phyloP scores from a whole-genome alignment of 2,797 vertebrate species.

The Clarias fuscus region DNA sequence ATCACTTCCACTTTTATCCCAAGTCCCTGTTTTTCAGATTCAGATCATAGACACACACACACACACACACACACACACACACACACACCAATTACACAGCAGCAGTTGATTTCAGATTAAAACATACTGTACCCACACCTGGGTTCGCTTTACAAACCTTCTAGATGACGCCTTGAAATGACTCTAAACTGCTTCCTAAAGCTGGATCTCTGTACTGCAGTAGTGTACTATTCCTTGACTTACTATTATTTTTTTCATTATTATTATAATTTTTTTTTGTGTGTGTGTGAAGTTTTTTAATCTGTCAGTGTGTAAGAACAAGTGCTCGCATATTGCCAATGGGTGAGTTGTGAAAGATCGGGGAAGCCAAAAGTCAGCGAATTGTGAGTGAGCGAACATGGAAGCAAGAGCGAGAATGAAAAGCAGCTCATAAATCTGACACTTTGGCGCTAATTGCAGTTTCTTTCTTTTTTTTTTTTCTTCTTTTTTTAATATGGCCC shows the following conservation, averaged over 20 bases:
- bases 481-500: slow-evolving; percentile 61
- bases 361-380: slow-evolving; percentile 84
- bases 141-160: slow-evolving; percentile 51
- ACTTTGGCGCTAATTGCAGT: slow-evolving; percentile 72
- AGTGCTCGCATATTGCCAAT: slow-evolving; percentile 90
- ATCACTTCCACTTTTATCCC: not conserved
- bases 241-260: not conserved
- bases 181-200: slow-evolving; percentile 64
- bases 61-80: not conserved
- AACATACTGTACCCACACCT: not conserved
- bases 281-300: slow-evolving; percentile 74
- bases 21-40: not conserved
- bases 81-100: not conserved
- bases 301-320: slow-evolving; percentile 82
- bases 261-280: slow-evolving; percentile 22
- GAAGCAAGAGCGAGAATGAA: slow-evolving; percentile 2
- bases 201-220: slow-evolving; percentile 70
- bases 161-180: slow-evolving; percentile 63
- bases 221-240: slow-evolving; percentile 52
- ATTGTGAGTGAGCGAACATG: slow-evolving; percentile 63
- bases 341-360: slow-evolving; percentile 87
- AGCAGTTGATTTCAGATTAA: not conserved
- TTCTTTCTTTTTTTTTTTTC: slow-evolving; percentile 73
- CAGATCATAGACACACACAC: no score
- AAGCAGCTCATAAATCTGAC: slow-evolving; percentile 70